phyloP scores from a whole-genome alignment of 1,140 invertebrate genomes.

The Wiebesia pumilae region DNA sequence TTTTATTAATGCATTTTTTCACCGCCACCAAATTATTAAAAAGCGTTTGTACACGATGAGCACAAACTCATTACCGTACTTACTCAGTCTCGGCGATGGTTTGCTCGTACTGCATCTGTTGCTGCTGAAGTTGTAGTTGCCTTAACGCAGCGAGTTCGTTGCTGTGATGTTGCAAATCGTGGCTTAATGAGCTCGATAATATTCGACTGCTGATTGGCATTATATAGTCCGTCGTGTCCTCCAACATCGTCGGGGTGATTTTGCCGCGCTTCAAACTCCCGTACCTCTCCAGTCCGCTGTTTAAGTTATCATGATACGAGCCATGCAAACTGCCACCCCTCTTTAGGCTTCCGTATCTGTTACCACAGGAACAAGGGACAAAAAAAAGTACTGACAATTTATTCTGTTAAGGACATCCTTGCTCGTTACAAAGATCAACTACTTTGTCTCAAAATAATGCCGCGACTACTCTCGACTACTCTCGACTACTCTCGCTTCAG shows the following conservation, averaged over 20 bases:
- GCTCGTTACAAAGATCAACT: too few species aligned
- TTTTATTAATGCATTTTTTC: background rate
- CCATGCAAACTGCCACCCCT: constrained; percentile 69
- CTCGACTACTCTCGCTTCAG: too few species aligned
- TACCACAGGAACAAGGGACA: background rate
- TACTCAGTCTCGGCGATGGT: constrained; percentile 76
- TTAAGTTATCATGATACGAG: constrained; percentile 70
- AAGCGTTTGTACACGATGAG: background rate
- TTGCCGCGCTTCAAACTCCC: constrained; percentile 71
- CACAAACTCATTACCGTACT: constrained; percentile 59
- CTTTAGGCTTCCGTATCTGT: constrained; percentile 70
- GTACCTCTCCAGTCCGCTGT: constrained; percentile 65
- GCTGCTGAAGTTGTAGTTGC: constrained; percentile 63
- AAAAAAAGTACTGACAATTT: background rate
- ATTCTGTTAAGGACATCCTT: background rate
- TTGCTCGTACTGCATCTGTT: constrained; percentile 68
- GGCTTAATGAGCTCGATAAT: constrained; percentile 69
- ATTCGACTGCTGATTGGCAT: constrained; percentile 71
- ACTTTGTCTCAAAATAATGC: too few species aligned
- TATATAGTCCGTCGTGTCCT: constrained; percentile 70
- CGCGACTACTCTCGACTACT: too few species aligned
- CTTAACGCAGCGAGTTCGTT: constrained; percentile 70
- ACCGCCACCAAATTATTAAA: background rate
- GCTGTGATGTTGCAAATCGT: constrained; percentile 71
- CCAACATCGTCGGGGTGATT: constrained; percentile 66